Percentiles rank a stretch among this genome's conserved stretches.
Evolutionary conservation across 2,888 invertebrate species (phyloP).

Genomic region (Branchellion lobata): DNA sequence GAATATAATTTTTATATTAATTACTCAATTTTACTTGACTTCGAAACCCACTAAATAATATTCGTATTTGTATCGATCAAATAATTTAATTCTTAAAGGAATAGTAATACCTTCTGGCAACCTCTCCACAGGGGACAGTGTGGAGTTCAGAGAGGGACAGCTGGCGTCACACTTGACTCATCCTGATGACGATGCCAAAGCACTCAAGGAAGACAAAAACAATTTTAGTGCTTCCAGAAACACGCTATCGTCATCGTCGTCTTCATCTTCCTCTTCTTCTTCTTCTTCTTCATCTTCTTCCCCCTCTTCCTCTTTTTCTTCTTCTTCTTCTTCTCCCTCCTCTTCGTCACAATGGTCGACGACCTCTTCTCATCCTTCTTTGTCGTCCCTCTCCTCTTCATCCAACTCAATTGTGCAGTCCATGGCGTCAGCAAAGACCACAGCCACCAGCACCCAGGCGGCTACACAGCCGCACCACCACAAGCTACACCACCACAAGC

Average conservation of each 20-base stretch:
- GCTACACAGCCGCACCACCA: no score
- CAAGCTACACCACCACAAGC: no score
- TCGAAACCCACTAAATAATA: no score
- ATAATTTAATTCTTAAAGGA: no score
- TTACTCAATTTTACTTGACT: no score
- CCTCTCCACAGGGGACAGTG: neutral
- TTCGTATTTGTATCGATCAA: no score
- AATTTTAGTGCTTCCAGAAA: neutral
- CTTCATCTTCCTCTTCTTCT: neutral
- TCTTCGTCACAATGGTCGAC: neutral
- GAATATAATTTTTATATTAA: no score
- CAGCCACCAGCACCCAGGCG: no score
- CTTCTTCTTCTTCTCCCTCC: neutral
- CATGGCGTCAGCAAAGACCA: no score
- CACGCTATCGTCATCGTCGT: slow-evolving; percentile 17
- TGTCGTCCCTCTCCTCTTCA: neutral
- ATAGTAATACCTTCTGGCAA: no score
- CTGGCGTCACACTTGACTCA: neutral
- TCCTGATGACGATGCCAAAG: neutral
- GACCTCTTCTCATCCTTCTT: neutral
- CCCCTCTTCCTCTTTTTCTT: neutral
- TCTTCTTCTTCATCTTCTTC: neutral
- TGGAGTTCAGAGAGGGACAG: neutral
- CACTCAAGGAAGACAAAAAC: neutral
- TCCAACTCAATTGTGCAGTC: neutral